Percentiles rank a stretch among this genome's conserved stretches.
These are phyloP conservation scores for Pachypanchax playfairii DNA, from an alignment of 2,113 vertebrate genomes.

Conservation along the genomic window DNA sequence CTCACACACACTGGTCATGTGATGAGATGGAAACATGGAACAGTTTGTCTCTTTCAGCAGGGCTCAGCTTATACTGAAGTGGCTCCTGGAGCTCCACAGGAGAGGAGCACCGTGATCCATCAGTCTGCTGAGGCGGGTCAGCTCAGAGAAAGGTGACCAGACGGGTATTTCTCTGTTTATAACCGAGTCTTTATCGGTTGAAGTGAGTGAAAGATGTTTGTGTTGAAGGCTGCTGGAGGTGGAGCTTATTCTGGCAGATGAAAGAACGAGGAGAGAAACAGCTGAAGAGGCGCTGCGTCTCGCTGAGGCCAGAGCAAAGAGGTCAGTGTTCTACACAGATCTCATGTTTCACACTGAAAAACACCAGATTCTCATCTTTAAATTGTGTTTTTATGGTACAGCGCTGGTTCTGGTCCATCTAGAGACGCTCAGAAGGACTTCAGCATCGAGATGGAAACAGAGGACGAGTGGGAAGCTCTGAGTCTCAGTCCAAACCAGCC, in stretches of 20 bases:
- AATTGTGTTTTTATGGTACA: not conserved
- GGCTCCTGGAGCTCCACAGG: constrained; percentile 87
- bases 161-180: not conserved
- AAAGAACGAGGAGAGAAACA: constrained; percentile 80
- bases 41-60: constrained; percentile 60
- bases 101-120: constrained; percentile 76
- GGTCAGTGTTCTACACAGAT: constrained; percentile 58
- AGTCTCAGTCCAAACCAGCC: constrained; percentile 84
- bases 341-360: not conserved
- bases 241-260: constrained; percentile 83
- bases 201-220: not conserved
- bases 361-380: not conserved
- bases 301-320: constrained; percentile 74
- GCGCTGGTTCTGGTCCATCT: constrained; percentile 60
- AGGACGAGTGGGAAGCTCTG: constrained; percentile 87
- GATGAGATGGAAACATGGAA: no score
- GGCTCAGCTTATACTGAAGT: constrained; percentile 76
- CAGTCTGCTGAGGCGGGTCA: constrained; percentile 77
- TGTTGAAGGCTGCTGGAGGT: constrained; percentile 81
- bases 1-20: no score
- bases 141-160: constrained; percentile 82
- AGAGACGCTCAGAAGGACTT: constrained; percentile 75
- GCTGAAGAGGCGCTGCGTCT: constrained; percentile 85
- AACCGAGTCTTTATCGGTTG: no score
- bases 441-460: constrained; percentile 84